Conservation (phyloP, 2,797 vertebrate genomes). For the Enteromius thamalakanensis region DNA sequence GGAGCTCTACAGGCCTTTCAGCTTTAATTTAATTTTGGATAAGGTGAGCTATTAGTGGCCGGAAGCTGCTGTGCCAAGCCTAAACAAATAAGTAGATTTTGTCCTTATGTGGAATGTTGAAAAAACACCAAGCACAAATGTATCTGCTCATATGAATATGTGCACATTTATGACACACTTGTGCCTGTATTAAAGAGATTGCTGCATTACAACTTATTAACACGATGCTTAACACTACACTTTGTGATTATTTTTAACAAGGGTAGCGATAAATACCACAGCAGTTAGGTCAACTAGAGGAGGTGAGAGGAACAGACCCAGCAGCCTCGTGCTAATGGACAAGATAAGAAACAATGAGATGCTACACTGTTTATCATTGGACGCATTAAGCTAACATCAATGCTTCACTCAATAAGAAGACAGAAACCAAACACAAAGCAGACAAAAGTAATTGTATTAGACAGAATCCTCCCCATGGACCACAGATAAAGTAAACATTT, state of each 20-base stretch:
- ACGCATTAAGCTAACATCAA: slow-evolving; percentile 55
- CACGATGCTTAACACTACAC: slow-evolving; percentile 39
- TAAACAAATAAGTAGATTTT: slow-evolving; percentile 19
- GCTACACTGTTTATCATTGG: slow-evolving; percentile 41
- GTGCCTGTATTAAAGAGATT: not conserved
- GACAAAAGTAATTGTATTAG: slow-evolving; percentile 72
- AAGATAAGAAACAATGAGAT: slow-evolving; percentile 33
- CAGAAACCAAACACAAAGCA: slow-evolving; percentile 63
- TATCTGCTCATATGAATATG: not conserved
- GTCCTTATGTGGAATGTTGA: not conserved
- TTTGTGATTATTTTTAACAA: slow-evolving; percentile 58
- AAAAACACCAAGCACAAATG: not conserved
- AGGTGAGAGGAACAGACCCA: slow-evolving; percentile 46
- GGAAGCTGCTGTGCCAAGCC: slow-evolving; percentile 62
- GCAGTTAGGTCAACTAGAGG: slow-evolving; percentile 57
- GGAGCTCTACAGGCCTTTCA: slow-evolving; percentile 63
- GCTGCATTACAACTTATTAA: slow-evolving; percentile 48
- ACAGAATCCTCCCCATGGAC: slow-evolving; percentile 64
- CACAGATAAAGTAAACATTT: slow-evolving; percentile 66
- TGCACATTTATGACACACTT: not conserved
- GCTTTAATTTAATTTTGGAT: slow-evolving; percentile 71
- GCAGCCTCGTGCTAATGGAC: slow-evolving; percentile 55
- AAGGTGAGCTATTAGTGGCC: slow-evolving; percentile 66
- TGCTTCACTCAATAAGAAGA: slow-evolving; percentile 64
- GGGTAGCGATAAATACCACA: slow-evolving; percentile 34